Percentiles rank a stretch among this genome's conserved stretches.
phyloP scores from a whole-genome alignment of 2,113 vertebrate species.

The Psilopsiagon aymara region DNA sequence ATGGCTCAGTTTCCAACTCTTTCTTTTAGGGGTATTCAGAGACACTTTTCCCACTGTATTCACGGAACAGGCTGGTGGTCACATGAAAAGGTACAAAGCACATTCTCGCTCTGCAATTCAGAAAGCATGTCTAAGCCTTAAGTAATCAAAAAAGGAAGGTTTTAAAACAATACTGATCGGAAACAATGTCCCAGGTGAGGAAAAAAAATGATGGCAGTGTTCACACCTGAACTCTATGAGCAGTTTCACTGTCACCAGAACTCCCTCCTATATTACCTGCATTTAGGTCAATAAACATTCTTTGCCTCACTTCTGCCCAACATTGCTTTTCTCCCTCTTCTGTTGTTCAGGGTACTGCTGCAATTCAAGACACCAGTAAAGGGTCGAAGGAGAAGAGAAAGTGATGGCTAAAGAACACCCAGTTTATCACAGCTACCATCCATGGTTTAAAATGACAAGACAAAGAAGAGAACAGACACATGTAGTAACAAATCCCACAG shows the following conservation, averaged over 20 bases:
- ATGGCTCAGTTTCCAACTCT: background rate
- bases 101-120: background rate
- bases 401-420: background rate
- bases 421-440: background rate
- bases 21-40: background rate
- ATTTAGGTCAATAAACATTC: background rate
- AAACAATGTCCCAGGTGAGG: background rate
- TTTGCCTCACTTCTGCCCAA: background rate
- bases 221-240: background rate
- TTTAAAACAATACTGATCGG: background rate
- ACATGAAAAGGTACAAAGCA: background rate
- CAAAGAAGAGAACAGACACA: background rate
- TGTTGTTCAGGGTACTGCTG: background rate
- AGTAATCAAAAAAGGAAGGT: background rate
- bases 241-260: background rate
- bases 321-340: background rate
- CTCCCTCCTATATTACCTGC: background rate
- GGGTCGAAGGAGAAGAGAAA: background rate
- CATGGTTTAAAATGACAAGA: background rate
- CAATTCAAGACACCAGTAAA: background rate
- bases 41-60: background rate
- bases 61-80: background rate
- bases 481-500: background rate
- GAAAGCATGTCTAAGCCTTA: background rate
- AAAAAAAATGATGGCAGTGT: background rate